Percentiles rank a stretch among this genome's conserved stretches.
These are phyloP conservation scores for Helostoma temminkii DNA, from an alignment of 2,797 vertebrate genomes.

Conservation along the genomic window DNA sequence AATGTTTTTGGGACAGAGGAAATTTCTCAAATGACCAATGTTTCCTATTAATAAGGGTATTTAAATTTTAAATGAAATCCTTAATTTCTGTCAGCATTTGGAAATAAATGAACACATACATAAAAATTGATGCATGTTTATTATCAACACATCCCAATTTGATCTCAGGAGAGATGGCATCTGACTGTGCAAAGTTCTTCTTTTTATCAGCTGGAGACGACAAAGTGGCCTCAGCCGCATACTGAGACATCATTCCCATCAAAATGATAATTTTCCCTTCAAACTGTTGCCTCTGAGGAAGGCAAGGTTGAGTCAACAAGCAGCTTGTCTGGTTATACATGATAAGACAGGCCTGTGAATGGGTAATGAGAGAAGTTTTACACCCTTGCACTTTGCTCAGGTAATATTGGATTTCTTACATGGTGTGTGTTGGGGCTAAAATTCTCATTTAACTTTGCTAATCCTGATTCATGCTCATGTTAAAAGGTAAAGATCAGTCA, in stretches of 20 bases:
- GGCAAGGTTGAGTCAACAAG: slow-evolving; percentile 77
- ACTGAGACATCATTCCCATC: slow-evolving; percentile 72
- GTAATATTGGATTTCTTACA: slow-evolving; percentile 47
- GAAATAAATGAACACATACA: slow-evolving; percentile 46
- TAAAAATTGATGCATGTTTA: slow-evolving; percentile 42
- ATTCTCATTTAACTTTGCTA: slow-evolving; percentile 46
- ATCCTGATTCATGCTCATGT: slow-evolving; percentile 35
- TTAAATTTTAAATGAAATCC: slow-evolving; percentile 41
- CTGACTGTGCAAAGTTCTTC: slow-evolving; percentile 51
- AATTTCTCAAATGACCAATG: slow-evolving; percentile 19
- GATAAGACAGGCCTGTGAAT: slow-evolving; percentile 71
- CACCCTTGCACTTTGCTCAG: slow-evolving; percentile 49
- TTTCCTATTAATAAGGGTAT: slow-evolving; percentile 17
- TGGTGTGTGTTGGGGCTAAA: slow-evolving; percentile 43
- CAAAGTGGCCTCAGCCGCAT: slow-evolving; percentile 53
- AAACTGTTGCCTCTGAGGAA: slow-evolving; percentile 69
- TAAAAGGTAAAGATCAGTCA: slow-evolving; percentile 30
- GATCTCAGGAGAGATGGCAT: slow-evolving; percentile 56
- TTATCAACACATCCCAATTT: slow-evolving; percentile 45
- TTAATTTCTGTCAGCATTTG: slow-evolving; percentile 48
- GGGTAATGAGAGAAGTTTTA: slow-evolving; percentile 70
- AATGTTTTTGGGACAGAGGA: neutral
- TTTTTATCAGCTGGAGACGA: slow-evolving; percentile 67
- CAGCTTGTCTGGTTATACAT: slow-evolving; percentile 76
- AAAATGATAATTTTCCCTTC: slow-evolving; percentile 74